A percentile compares a stretch with the other conserved stretches of the same genome.
These are phyloP conservation scores for Natator depressus DNA, from an alignment of 2,113 vertebrate genomes.

Conservation along the genomic window DNA sequence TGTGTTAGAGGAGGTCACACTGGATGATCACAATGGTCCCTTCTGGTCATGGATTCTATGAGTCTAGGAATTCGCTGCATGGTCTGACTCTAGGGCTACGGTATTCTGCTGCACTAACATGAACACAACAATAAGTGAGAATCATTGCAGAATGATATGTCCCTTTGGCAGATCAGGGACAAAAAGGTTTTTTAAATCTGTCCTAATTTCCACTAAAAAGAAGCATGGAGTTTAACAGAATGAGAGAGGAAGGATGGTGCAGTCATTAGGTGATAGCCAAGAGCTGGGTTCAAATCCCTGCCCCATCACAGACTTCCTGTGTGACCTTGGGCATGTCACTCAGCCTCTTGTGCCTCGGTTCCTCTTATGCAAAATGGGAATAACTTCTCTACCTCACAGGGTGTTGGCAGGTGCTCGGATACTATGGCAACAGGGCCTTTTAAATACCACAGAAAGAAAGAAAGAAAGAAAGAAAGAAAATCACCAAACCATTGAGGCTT, in stretches of 20 bases:
- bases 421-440: neutral
- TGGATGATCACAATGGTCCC: neutral
- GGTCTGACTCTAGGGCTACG: neutral
- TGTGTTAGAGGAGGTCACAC: neutral
- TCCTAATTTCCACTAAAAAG: neutral
- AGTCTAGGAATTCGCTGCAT: neutral
- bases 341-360: rapidly evolving
- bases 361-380: neutral
- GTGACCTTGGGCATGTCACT: neutral
- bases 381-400: neutral
- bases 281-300: neutral
- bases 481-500: neutral
- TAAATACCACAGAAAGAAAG: neutral
- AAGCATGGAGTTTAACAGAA: neutral
- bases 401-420: neutral
- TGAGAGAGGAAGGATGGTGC: neutral
- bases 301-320: neutral
- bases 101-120: neutral
- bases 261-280: neutral
- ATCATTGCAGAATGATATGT: neutral
- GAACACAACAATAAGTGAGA: neutral
- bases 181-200: neutral
- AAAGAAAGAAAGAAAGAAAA: neutral
- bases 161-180: neutral
- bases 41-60: neutral